A percentile compares a stretch with the other conserved stretches of the same genome.
Conservation (phyloP, 2,113 vertebrate genomes). For the Tetrao urogallus region DNA sequence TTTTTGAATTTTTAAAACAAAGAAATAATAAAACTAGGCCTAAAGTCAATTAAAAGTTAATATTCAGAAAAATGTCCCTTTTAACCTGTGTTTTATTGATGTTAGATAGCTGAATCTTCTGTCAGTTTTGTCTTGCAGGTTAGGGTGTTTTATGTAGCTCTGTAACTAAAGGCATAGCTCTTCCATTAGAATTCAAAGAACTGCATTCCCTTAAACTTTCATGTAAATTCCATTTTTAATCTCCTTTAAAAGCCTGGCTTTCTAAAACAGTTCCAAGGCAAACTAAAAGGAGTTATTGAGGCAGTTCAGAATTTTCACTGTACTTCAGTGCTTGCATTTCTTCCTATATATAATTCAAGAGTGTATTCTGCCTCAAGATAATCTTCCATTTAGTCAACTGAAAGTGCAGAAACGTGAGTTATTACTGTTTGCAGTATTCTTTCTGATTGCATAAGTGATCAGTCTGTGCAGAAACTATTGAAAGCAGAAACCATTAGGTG, state of each 20-base stretch:
- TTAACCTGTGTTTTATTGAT: neutral
- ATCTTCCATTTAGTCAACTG: neutral
- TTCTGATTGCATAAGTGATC: neutral
- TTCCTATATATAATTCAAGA: neutral
- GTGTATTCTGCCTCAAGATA: neutral
- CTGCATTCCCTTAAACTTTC: neutral
- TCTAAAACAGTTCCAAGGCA: neutral
- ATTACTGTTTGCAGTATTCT: neutral
- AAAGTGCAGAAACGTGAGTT: neutral
- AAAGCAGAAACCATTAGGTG: neutral
- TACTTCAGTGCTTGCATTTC: neutral
- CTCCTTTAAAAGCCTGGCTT: neutral
- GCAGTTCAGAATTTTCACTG: neutral
- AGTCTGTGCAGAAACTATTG: neutral
- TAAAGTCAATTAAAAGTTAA: neutral
- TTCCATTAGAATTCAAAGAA: neutral
- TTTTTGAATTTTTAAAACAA: neutral
- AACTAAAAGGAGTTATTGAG: neutral
- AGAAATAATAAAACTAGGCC: neutral
- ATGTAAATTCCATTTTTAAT: neutral
- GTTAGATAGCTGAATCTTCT: neutral
- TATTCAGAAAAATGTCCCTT: neutral
- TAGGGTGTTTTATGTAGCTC: neutral
- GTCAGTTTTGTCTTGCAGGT: neutral
- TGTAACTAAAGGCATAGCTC: neutral